A percentile compares a stretch with the other conserved stretches of the same genome.
Evolutionary conservation across 2,888 invertebrate species (phyloP).

Genomic region (Cryptophagus acutangulus): DNA sequence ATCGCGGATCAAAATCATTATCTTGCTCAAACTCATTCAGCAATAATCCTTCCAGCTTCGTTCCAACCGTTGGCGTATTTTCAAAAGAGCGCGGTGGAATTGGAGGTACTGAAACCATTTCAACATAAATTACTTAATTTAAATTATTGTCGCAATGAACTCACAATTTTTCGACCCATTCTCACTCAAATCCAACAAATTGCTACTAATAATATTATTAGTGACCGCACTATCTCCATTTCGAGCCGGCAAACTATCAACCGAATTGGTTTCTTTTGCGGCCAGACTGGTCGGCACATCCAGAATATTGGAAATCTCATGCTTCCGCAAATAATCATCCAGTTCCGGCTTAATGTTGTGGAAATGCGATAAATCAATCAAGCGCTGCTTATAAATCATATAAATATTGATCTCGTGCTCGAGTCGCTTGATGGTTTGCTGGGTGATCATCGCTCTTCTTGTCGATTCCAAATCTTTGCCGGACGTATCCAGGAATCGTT

Average conservation of each 20-base stretch:
- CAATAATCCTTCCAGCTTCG: slow-evolving; percentile 70
- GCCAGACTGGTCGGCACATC: slow-evolving; percentile 41
- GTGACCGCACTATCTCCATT: slow-evolving; percentile 16
- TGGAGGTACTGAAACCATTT: slow-evolving; percentile 43
- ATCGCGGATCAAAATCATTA: slow-evolving; percentile 82
- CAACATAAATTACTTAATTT: slow-evolving; percentile 3
- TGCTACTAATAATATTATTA: slow-evolving; percentile 31
- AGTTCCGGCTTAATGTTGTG: slow-evolving; percentile 52
- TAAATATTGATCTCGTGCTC: slow-evolving; percentile 75
- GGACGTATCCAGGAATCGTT: slow-evolving; percentile 87
- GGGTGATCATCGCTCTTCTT: slow-evolving; percentile 69
- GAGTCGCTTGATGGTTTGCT: slow-evolving; percentile 81
- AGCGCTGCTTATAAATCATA: slow-evolving; percentile 73
- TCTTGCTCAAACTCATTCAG: slow-evolving; percentile 79
- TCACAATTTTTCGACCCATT: slow-evolving; percentile 40
- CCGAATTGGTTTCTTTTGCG: slow-evolving; percentile 16
- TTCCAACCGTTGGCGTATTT: slow-evolving; percentile 62
- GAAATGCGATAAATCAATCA: slow-evolving; percentile 60
- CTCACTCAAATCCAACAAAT: slow-evolving; percentile 41
- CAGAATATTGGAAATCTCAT: slow-evolving; percentile 52
- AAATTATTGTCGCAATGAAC: slow-evolving; percentile 8
- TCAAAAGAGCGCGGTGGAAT: slow-evolving; percentile 51
- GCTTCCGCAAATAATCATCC: slow-evolving; percentile 50
- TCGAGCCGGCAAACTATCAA: too few relatives aligned
- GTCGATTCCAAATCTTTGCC: slow-evolving; percentile 84